Evolutionary conservation across 92 coral and sea anemone genomes (phyloP), one percentile per base, ranked within the genome.

Genomic region (Umimayanthus kanabou): DNA sequence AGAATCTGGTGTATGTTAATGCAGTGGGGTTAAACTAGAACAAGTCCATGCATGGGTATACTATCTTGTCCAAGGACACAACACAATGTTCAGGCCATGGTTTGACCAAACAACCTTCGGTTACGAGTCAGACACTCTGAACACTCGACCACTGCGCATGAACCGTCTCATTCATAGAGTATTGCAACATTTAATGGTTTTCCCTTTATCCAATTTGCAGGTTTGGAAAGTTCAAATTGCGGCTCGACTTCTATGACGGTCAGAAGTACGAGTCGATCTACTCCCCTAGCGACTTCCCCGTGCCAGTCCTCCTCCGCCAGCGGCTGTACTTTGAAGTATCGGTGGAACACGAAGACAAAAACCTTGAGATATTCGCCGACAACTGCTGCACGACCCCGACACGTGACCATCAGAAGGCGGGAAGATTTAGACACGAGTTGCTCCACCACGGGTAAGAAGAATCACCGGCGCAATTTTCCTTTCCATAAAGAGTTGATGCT

Each of bases 331-430:
- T 93, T 88, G 98, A 95, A 88, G 95, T 95, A 40, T 93, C 95
- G 45, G 91, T 95, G n/a, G 98, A 90, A 39, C 90, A 95, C 45
- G 85, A 90, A 76, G 98, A 95, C 71, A 94, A 91, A 58, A 91
- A 89, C 76, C 85, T 95, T 49, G 93, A 89, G 76, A 91, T 95
- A 43, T 90, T 93, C 78, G 93, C 98, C 55, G 98, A 82, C 45
- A 91, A 95, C 75, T 95, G 98, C 72, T 95, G 93, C 81, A 90
- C 98, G 7, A 95, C 98, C 10, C 93, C 98, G 43, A 95, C 96
- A 42, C 92, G 93, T 85, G 98, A 95, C 47, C 98, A 95, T 82
- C 76, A 91, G 39, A 95, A 95, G 81, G 98, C 93, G 81, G 93
- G 93, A 42, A 89, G 94, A 81, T 91, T 91, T 77, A 87, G 98